Conservation (phyloP, 2,113 vertebrate species). For the Litocranius walleri region DNA sequence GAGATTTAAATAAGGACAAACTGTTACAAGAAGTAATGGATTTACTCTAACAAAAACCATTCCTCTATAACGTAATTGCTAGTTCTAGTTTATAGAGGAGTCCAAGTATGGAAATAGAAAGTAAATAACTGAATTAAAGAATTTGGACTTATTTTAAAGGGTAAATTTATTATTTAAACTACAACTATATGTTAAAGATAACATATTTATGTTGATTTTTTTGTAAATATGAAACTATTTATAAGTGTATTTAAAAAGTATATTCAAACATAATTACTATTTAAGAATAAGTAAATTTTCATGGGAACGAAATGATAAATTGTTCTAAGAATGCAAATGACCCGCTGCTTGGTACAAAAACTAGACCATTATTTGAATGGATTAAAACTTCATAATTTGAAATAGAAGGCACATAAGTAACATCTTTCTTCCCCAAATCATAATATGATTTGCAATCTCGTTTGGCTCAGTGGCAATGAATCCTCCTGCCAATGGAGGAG, state of each 20-base stretch:
- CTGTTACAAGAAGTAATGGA: background rate
- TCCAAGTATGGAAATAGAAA: background rate
- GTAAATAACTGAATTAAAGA: constrained; percentile 4
- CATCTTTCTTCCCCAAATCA: background rate
- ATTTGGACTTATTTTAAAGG: background rate
- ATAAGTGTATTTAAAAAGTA: background rate
- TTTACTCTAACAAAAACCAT: background rate
- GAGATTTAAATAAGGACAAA: background rate
- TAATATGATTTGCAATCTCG: background rate
- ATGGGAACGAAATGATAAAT: background rate
- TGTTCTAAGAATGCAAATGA: background rate
- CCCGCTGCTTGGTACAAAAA: background rate
- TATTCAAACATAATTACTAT: background rate
- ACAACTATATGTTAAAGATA: background rate
- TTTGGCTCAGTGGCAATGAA: background rate
- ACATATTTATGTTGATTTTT: background rate
- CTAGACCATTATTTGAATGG: background rate
- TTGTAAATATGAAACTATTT: background rate
- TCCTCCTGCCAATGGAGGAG: background rate
- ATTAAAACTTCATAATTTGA: background rate
- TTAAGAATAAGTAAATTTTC: background rate
- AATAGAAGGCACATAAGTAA: background rate
- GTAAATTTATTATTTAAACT: background rate
- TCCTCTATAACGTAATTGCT: background rate
- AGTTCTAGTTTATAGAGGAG: background rate